These are phyloP conservation scores for Ferdinandea cuprea DNA, from an alignment of 2,888 invertebrate species.

Conservation along the genomic window DNA sequence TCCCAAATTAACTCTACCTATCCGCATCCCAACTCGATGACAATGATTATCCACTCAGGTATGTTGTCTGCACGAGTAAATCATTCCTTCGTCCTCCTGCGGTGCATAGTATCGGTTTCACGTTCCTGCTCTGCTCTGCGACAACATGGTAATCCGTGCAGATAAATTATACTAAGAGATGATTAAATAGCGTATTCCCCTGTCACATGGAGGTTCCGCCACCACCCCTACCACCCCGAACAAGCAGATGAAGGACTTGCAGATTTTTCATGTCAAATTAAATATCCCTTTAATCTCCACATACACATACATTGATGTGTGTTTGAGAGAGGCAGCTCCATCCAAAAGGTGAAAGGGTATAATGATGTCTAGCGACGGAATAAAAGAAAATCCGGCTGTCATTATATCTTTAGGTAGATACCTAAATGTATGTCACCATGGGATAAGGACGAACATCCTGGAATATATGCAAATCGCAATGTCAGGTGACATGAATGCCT, in stretches of 20 bases:
- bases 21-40: slow-evolving; percentile 28
- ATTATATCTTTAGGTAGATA: slow-evolving; percentile 33
- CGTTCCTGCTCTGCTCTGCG: slow-evolving; percentile 25
- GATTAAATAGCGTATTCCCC: slow-evolving; percentile 62
- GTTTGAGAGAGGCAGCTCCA: neutral
- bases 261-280: slow-evolving; percentile 63
- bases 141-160: slow-evolving; percentile 65
- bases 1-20: neutral
- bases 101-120: slow-evolving; percentile 12
- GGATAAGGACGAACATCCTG: slow-evolving; percentile 19
- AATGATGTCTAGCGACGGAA: slow-evolving; percentile 43
- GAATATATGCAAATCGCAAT: slow-evolving; percentile 57
- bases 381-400: slow-evolving; percentile 29
- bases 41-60: slow-evolving; percentile 30
- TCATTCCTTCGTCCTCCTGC: slow-evolving; percentile 5
- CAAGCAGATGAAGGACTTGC: slow-evolving; percentile 38
- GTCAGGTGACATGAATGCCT: slow-evolving; percentile 52
- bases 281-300: slow-evolving; percentile 51
- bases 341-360: slow-evolving; percentile 38
- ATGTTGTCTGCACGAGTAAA: neutral
- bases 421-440: slow-evolving; percentile 61
- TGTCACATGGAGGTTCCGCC: slow-evolving; percentile 22
- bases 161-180: slow-evolving; percentile 66
- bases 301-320: slow-evolving; percentile 1
- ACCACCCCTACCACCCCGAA: neutral